Evolutionary conservation across 53 echinoderm and acorn worm genomes (phyloP), one percentile per base, ranked within the genome.

Genomic region (Luidia sarsii): DNA sequence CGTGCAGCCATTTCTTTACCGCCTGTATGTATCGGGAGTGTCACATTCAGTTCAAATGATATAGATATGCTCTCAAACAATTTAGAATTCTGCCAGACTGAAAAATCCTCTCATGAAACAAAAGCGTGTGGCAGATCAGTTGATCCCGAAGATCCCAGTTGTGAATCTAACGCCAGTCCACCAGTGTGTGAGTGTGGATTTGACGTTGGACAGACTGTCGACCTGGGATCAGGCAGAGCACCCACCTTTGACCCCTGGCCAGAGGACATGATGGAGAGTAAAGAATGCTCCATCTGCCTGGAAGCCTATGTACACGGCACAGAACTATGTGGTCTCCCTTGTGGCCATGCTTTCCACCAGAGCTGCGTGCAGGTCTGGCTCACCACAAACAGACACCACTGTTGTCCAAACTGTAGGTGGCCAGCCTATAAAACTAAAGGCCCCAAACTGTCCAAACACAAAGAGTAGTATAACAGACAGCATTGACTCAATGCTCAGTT

Each of bases 371-470:
- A 57, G 33, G 67, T 68, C 1, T 97, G 97, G 97, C 71, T 97
- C 35, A 71, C 64, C 3, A 71, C 65, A 19, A 83, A 86, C 19
- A 86, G 81, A 29, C 91, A 94, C 37, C 97, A 97, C 66, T 66
- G 79, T 39, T 97, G 97, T 60, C 97, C 97, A 7, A 90, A 84
- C 15, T 97, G 97, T 27, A 68, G 97, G 25, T 97, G 97, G 97
- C 97, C 97, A 50, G 97, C 97, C 19, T 94, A 88, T 62, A 97
- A 94, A 55, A 82, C 74, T 21, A 97, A 91, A 37, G 81, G 86
- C 13, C 69, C 67, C 52, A 93, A 93, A 33, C 52, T 90, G 36
- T 92, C 85, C 63, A 90, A 93, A 68, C 84, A 97, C 51, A 93
- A 79, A 82, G 97, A 97, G 64, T 93, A 82, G 45, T 2, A 41